Percentiles rank a stretch among this genome's conserved stretches.
These are phyloP conservation scores for Alethe diademata DNA, from an alignment of 2,113 vertebrate genomes.

Conservation along the genomic window DNA sequence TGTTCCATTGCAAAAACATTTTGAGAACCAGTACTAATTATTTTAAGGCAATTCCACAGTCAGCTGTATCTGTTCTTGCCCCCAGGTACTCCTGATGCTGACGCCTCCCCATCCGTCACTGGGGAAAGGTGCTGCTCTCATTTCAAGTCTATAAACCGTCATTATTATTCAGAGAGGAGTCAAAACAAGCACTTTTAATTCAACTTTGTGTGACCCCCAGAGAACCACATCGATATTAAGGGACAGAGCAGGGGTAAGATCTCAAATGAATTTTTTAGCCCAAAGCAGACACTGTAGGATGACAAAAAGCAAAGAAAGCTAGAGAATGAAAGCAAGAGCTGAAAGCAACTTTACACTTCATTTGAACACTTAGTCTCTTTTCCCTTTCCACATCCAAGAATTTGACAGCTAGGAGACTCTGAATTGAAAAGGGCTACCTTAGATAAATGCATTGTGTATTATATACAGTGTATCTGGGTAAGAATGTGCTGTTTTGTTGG, in stretches of 20 bases:
- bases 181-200: conserved; percentile 22
- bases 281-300: conserved; percentile 56
- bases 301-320: conserved; percentile 51
- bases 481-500: not conserved
- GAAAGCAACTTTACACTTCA: conserved; percentile 34
- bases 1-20: not conserved
- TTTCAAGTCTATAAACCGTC: not conserved
- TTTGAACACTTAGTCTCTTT: not conserved
- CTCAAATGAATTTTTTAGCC: conserved; percentile 7
- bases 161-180: conserved; percentile 40
- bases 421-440: not conserved
- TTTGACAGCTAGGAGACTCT: not conserved
- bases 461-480: not conserved
- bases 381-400: not conserved
- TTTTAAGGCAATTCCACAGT: not conserved
- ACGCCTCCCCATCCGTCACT: not conserved
- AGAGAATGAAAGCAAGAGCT: conserved; percentile 36
- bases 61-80: not conserved
- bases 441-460: not conserved
- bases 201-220: not conserved
- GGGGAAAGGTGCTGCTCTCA: not conserved
- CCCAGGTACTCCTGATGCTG: not conserved
- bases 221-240: not conserved
- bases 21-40: not conserved
- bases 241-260: conserved; percentile 30